A percentile compares a stretch with the other conserved stretches of the same genome.
These are phyloP conservation scores for Caenorhabditis becei DNA, from an alignment of 2,888 invertebrate species.

Conservation along the genomic window DNA sequence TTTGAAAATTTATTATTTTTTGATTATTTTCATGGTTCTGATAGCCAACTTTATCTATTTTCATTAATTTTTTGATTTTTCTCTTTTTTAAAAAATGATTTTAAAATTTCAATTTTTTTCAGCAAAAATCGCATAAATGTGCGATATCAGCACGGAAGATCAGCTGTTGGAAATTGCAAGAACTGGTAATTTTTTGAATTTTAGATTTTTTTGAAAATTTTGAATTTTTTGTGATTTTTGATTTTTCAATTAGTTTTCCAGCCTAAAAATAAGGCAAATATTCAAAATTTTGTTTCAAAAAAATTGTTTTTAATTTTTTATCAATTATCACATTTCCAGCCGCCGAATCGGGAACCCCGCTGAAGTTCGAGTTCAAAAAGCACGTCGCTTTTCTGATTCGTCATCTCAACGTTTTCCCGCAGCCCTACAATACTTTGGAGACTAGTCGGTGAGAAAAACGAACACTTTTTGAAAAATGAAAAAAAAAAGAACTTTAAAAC, in stretches of 20 bases:
- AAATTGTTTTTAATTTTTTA: background rate
- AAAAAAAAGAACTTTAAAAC: background rate
- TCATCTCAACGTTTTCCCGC: slow-evolving; percentile 73
- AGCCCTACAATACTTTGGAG: slow-evolving; percentile 71
- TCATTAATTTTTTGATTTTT: background rate
- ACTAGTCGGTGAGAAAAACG: slow-evolving; percentile 71
- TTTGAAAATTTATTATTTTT: background rate
- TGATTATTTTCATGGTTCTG: background rate
- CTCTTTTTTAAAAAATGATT: background rate
- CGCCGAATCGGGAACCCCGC: slow-evolving; percentile 29
- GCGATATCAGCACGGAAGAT: slow-evolving; percentile 48
- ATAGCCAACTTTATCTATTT: background rate
- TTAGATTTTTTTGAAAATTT: background rate
- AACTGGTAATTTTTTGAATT: slow-evolving; percentile 20
- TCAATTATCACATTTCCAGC: slow-evolving; percentile 11
- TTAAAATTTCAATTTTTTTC: background rate
- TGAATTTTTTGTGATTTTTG: background rate
- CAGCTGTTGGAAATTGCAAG: slow-evolving; percentile 47
- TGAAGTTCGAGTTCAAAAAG: slow-evolving; percentile 60
- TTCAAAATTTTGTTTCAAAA: slow-evolving; percentile 3
- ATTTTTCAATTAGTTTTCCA: background rate
- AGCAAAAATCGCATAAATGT: slow-evolving; percentile 44
- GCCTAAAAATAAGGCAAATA: background rate
- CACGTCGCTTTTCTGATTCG: slow-evolving; percentile 69
- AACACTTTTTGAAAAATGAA: background rate